Evolutionary conservation across 2,797 vertebrate genomes (phyloP).

Genomic region (Artibeus jamaicensis): DNA sequence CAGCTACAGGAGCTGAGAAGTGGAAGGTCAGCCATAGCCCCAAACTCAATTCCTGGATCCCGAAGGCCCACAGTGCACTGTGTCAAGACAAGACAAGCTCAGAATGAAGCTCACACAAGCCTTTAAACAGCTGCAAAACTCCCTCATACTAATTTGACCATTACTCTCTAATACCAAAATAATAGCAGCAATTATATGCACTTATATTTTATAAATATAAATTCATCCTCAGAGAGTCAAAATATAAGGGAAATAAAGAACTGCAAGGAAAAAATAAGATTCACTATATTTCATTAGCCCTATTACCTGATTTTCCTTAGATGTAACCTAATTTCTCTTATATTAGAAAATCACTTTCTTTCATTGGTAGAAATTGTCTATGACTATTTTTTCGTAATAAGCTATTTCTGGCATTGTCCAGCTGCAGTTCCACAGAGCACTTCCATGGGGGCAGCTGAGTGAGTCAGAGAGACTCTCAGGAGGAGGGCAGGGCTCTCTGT

Average conservation of each 20-base stretch:
- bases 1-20: not conserved
- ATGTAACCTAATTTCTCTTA: constrained; percentile 17
- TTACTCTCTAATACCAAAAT: not conserved
- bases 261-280: not conserved
- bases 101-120: not conserved
- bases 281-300: not conserved
- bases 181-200: not conserved
- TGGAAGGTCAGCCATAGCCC: not conserved
- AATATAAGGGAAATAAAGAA: not conserved
- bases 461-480: not conserved
- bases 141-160: not conserved
- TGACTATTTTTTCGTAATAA: not conserved
- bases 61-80: not conserved
- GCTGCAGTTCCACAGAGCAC: not conserved
- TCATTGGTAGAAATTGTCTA: not conserved
- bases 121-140: not conserved
- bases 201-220: not conserved
- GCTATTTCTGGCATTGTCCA: not conserved
- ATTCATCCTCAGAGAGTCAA: not conserved
- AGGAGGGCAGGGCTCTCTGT: not conserved
- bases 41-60: not conserved
- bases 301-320: not conserved
- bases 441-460: not conserved
- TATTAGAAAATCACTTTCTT: not conserved
- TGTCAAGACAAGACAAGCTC: not conserved